A percentile compares a stretch with the other conserved stretches of the same genome.
Evolutionary conservation across 2,888 invertebrate species (phyloP).

Genomic region (Arge pagana): DNA sequence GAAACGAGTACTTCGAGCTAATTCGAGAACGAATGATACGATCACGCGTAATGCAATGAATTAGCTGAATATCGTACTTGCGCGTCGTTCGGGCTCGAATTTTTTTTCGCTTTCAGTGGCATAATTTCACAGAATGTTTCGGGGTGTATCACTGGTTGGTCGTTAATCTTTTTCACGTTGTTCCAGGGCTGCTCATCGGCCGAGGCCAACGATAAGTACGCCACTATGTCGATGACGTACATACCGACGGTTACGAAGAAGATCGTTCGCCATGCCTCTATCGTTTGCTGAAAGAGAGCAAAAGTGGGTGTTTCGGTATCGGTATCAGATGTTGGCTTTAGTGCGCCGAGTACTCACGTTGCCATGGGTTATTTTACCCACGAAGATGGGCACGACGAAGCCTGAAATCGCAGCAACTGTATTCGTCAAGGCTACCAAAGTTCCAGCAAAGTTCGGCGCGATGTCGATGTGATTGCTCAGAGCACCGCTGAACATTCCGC

Average conservation of each 20-base stretch:
- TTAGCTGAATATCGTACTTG: too few relatives aligned
- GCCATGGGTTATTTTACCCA: conserved; percentile 73
- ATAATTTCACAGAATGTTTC: conserved; percentile 58
- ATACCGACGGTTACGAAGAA: conserved; percentile 76
- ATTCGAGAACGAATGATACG: too few relatives aligned
- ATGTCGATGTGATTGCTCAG: conserved; percentile 85
- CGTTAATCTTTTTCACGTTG: conserved; percentile 40
- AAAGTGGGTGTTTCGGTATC: background rate
- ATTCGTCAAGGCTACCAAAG: conserved; percentile 80
- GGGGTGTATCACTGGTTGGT: conserved; percentile 44
- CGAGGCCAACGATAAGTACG: conserved; percentile 69
- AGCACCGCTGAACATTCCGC: conserved; percentile 84
- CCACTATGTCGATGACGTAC: conserved; percentile 69
- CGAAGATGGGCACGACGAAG: conserved; percentile 76
- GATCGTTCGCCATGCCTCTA: conserved; percentile 75
- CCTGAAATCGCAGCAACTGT: conserved; percentile 81
- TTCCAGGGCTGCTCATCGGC: conserved; percentile 77
- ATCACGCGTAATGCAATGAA: too few relatives aligned
- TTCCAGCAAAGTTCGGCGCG: conserved; percentile 81
- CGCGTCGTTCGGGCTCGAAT: too few relatives aligned
- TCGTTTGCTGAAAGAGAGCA: conserved; percentile 67
- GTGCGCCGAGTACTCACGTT: conserved; percentile 67
- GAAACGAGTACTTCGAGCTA: too few relatives aligned
- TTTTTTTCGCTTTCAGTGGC: conserved; percentile 58
- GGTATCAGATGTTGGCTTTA: too few relatives aligned